These are phyloP conservation scores for Megalops cyprinoides DNA, from an alignment of 2,797 vertebrate species.

Conservation along the genomic window DNA sequence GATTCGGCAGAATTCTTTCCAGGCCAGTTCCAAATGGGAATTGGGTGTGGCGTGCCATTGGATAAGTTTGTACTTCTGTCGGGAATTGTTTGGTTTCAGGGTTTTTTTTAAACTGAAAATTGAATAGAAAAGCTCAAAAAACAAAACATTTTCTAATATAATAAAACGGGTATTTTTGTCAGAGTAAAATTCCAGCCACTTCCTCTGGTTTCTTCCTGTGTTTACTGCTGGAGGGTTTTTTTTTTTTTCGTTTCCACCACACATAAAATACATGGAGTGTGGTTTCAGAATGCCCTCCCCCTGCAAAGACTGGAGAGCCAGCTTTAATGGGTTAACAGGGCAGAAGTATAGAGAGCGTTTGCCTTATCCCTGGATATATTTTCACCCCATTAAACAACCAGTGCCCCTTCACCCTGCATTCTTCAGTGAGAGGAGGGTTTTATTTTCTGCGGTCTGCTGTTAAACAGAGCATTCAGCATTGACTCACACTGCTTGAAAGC, in stretches of 20 bases:
- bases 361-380: no score
- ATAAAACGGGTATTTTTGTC: background rate
- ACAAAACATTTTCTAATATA: no score
- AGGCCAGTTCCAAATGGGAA: background rate
- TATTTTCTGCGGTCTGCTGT: no score
- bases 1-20: background rate
- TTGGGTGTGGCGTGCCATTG: background rate
- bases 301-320: background rate
- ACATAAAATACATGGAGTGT: background rate
- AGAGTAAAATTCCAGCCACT: background rate
- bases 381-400: no score
- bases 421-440: no score
- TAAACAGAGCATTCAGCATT: no score
- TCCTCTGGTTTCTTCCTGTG: background rate
- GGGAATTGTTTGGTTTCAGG: background rate
- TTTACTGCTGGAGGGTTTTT: background rate
- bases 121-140: no score
- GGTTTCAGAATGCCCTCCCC: background rate
- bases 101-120: background rate
- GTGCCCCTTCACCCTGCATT: no score
- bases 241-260: background rate
- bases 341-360: background rate
- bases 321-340: background rate
- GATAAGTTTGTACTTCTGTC: background rate
- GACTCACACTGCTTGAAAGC: no score